A percentile compares a stretch with the other conserved stretches of the same genome.
These are phyloP conservation scores for Archocentrus centrarchus DNA, from an alignment of 2,113 vertebrate genomes.

Conservation along the genomic window DNA sequence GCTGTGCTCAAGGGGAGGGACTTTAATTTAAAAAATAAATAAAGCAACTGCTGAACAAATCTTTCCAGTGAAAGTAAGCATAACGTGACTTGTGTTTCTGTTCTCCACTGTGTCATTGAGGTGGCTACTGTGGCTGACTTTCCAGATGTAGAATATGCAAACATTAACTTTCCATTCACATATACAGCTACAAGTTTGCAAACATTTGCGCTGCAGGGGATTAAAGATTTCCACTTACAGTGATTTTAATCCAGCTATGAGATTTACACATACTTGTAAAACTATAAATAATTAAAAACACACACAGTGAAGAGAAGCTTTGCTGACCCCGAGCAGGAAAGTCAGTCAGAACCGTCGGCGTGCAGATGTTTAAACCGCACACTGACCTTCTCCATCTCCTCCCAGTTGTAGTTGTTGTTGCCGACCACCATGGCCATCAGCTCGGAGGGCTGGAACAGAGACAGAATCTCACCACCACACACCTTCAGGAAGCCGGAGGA, in stretches of 20 bases:
- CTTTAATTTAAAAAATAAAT: background rate
- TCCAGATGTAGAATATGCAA: too few species aligned
- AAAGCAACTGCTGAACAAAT: background rate
- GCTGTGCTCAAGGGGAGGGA: background rate
- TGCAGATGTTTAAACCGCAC: background rate
- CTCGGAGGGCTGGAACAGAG: conserved; percentile 96
- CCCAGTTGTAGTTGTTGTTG: conserved; percentile 98
- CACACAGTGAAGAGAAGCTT: background rate
- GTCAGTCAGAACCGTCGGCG: background rate
- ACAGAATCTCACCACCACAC: conserved; percentile 94
- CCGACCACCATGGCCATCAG: conserved; percentile 98
- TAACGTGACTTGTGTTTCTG: too few species aligned
- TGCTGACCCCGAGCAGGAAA: background rate
- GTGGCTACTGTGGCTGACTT: too few species aligned
- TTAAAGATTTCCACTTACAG: background rate
- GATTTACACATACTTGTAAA: background rate
- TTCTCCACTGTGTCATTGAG: too few species aligned
- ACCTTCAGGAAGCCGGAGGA: conserved; percentile 95
- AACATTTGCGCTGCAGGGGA: background rate
- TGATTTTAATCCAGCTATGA: background rate
- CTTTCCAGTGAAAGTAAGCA: background rate
- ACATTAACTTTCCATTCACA: background rate
- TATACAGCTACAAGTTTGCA: background rate
- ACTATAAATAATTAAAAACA: background rate
- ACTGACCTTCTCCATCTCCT: conserved; percentile 94